A percentile compares a stretch with the other conserved stretches of the same genome.
These are phyloP conservation scores for Falcunculus frontatus DNA, from an alignment of 2,113 vertebrate species.

Conservation along the genomic window DNA sequence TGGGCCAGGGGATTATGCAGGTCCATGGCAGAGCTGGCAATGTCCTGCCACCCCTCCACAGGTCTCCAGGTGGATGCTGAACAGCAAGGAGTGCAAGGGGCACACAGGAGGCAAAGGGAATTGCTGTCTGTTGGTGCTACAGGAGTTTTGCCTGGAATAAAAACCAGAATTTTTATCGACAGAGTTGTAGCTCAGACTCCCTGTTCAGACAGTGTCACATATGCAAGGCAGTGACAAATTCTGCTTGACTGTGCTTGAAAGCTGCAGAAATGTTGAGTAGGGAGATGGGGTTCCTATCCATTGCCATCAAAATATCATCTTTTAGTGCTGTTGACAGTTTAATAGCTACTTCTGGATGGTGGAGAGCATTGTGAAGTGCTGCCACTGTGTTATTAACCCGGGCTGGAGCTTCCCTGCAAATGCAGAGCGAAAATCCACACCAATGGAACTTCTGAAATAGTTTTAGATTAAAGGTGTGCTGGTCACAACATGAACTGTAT, in stretches of 20 bases:
- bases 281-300: conserved; percentile 48
- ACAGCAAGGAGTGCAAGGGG: neutral
- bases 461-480: neutral
- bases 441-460: neutral
- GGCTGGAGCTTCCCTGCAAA: conserved; percentile 27
- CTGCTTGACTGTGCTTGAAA: conserved; percentile 44
- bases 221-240: conserved; percentile 44
- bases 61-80: neutral
- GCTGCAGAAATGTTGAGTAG: conserved; percentile 28
- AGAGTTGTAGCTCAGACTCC: neutral
- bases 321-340: conserved; percentile 52
- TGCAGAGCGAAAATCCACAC: neutral
- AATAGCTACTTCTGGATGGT: conserved; percentile 42
- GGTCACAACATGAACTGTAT: neutral
- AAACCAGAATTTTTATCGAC: neutral
- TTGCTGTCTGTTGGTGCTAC: neutral
- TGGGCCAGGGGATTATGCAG: neutral
- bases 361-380: conserved; percentile 33
- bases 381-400: conserved; percentile 32
- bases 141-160: neutral
- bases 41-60: neutral
- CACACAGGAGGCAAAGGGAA: neutral
- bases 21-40: neutral
- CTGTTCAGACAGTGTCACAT: neutral
- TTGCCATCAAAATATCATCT: conserved; percentile 54